Conservation (phyloP, 2,888 invertebrate genomes). For the Coelogynopora nodosa region DNA sequence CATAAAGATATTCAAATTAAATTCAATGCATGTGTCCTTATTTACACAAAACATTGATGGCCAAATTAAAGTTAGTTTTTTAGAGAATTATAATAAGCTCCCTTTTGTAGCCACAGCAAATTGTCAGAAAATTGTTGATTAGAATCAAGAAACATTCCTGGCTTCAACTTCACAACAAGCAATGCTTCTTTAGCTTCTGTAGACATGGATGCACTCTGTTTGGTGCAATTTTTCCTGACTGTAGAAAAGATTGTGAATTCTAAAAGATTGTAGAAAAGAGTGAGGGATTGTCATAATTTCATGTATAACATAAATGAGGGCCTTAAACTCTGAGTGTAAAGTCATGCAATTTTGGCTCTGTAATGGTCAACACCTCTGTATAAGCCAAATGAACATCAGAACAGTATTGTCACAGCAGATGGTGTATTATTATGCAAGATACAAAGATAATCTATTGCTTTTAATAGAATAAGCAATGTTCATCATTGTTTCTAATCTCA, state of each 20-base stretch:
- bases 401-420: too few species aligned
- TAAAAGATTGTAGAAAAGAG: background rate
- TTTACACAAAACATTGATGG: background rate
- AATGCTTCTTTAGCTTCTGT: background rate
- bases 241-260: background rate
- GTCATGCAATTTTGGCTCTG: too few species aligned
- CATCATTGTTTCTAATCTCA: too few species aligned
- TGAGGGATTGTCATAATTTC: background rate
- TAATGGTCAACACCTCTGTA: too few species aligned
- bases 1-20: background rate
- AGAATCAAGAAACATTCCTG: background rate
- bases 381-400: too few species aligned
- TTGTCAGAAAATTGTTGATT: background rate
- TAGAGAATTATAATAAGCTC: background rate
- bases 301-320: background rate
- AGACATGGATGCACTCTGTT: background rate
- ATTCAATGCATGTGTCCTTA: background rate
- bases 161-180: background rate
- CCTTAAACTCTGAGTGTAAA: background rate
- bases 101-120: background rate
- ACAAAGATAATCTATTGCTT: too few species aligned
- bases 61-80: background rate
- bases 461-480: too few species aligned
- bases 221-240: background rate
- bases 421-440: too few species aligned